phyloP scores from a whole-genome alignment of 2,113 vertebrate genomes.

The Oncorhynchus kisutch region DNA sequence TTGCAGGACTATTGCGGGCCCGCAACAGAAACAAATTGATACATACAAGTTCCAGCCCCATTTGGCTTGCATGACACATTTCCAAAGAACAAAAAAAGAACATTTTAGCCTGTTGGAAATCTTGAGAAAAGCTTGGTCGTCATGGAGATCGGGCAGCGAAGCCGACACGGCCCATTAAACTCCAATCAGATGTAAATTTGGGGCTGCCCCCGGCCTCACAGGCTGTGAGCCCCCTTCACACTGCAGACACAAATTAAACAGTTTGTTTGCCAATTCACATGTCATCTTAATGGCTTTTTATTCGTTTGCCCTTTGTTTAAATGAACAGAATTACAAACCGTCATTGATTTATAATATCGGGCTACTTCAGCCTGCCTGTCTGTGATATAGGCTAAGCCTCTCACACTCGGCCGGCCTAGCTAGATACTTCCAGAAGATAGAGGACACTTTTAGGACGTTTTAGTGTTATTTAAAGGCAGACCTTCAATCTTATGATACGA shows the following conservation, averaged over 20 bases:
- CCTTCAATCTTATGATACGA: not conserved
- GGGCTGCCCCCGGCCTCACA: constrained; percentile 60
- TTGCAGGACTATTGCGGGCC: constrained; percentile 73
- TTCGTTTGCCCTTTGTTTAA: constrained; percentile 83
- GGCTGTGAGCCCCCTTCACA: constrained; percentile 71
- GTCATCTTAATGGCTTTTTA: constrained; percentile 88
- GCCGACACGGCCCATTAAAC: constrained; percentile 85
- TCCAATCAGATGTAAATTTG: constrained; percentile 91
- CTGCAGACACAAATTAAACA: constrained; percentile 82
- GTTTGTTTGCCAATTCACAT: constrained; percentile 92
- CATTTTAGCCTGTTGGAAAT: constrained; percentile 86
- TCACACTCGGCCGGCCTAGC: constrained; percentile 31
- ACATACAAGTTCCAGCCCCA: constrained; percentile 81
- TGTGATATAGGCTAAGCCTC: constrained; percentile 27
- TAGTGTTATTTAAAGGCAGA: not conserved
- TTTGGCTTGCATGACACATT: constrained; percentile 81
- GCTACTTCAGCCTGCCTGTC: constrained; percentile 69
- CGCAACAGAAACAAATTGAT: constrained; percentile 95
- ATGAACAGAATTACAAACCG: constrained; percentile 81
- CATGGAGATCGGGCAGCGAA: constrained; percentile 76
- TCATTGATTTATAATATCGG: constrained; percentile 84
- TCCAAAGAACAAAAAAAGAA: constrained; percentile 83
- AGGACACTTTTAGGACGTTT: too few relatives aligned
- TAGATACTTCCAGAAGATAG: constrained; percentile 18
- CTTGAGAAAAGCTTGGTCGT: constrained; percentile 86